Evolutionary conservation across 2,113 vertebrate genomes (phyloP), one percentile per base, ranked within the genome.

Genomic region (Siphamia tubifer): DNA sequence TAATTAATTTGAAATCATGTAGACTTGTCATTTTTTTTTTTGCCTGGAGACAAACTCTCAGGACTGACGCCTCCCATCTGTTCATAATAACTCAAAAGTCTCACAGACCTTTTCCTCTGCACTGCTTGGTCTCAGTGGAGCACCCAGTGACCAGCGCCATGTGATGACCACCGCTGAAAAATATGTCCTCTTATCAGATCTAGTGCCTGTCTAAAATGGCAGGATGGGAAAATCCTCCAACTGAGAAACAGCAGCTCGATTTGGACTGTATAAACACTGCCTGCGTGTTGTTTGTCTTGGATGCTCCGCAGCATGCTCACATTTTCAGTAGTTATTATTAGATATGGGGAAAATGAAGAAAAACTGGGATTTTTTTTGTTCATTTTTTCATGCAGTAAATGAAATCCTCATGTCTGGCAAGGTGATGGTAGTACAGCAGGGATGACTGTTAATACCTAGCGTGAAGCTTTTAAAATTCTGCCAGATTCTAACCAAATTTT

Each of bases 261-360:
- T 12, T 11, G 8, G 13, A 34, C 27, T 24, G 19, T 24, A 4
- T 21, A 8, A 34, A 36, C 3, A 27, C 64, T 24, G 17, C 27
- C 27, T 30, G 32, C 43, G 9, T 47, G 21, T 17, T 68, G 52
- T 72, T 69, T 60, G 25, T 17, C 31, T 60, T 42, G 51, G 51
- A 54, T 2, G 12, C 25, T 47, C 12, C 30, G 15, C 20, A 10
- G 32, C 35, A 49, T 45, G 17, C 23, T 17, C 28, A 13, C 19
- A 35, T 20, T 64, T 28, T 16, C 17, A n/a, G 2, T n/a, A 16
- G 65, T 73, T 69, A 76, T 74, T 74, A 58, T 65, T 77, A 69
- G 69, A 44, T 4, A 4, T 25, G 24, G 31, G 16, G 40, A 48
- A 8, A 36, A 51, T 45, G n/a, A n/a, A n/a, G n/a, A 19, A 56